Base-by-base conservation (phyloP, 2,888 invertebrate species). In the Coecobrya sp. region DNA sequence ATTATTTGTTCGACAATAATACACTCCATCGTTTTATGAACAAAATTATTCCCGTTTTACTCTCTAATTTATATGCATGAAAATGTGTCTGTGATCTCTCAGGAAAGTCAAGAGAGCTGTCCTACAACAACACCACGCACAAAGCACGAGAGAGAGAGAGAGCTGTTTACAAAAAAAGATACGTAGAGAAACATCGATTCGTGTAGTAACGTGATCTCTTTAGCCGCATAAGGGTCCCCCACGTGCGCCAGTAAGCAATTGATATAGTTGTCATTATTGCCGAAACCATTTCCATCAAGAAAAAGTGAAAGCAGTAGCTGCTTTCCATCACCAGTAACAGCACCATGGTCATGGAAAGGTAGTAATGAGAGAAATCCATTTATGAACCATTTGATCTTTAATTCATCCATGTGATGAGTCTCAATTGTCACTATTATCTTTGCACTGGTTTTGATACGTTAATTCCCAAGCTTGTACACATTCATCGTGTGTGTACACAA, bases 321-420 rank as follows among this genome's bases (percentile, higher is more conserved):
- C 81, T 88, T 81, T 76, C 88, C 65, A 49, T 10, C 49, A 62
- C 82, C 62, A 62, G 22, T 10, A 59, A 36, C 30, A 36, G 73
- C 93, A 94, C 91, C 62, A 95, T 94, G 94, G 94, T 94, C 86
- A 76, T 95, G 65, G 95, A 94, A 65, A 93, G 94, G 90, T 94
- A 94, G 98, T 98, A 97, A 97, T 95, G 52, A 86, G 76, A 76
- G 85, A 73, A 76, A 76, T 65, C 70, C 30, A 49, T 87, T 68
- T 13, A 73, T 86, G 65, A n/a, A 65, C 45, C 7, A 52, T 62
- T 52, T 79, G 3, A 55, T 52, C 22, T 79, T 52, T 16, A 45
- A 79, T 55, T 42, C 3, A 13, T 49, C n/a, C 42, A 16, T n/a
- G 3, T 7, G 30, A 49, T 30, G 55, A 25, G 10, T 76, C 30